Evolutionary conservation across 2,888 invertebrate species (phyloP).

Genomic region (Brachylomia viminalis): DNA sequence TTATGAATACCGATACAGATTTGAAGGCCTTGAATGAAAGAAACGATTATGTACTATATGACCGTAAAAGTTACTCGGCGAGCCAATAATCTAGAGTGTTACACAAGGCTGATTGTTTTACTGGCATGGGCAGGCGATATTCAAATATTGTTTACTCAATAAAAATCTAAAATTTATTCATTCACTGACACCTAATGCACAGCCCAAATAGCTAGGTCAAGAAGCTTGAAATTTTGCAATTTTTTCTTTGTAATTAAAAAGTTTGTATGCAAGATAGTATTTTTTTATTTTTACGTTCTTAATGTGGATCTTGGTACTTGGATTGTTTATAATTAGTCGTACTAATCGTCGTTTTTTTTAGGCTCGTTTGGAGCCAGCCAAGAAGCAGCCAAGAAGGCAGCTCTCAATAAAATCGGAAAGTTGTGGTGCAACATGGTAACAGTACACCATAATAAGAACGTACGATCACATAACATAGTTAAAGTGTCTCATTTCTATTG

Average conservation of each 20-base stretch:
- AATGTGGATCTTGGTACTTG: neutral
- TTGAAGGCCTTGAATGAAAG: constrained; percentile 21
- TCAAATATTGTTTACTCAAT: neutral
- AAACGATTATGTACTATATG: constrained; percentile 1
- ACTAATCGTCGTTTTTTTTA: too few species aligned
- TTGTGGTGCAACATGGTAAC: neutral
- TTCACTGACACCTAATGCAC: neutral
- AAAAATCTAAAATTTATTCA: neutral
- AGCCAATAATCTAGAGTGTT: constrained; percentile 22
- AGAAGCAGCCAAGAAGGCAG: neutral
- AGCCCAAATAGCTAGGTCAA: neutral
- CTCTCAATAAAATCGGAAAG: neutral
- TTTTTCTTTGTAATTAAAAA: too few species aligned
- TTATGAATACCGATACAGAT: constrained; percentile 12
- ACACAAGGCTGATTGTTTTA: constrained; percentile 26
- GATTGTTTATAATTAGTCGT: neutral
- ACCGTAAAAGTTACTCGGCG: constrained; percentile 28
- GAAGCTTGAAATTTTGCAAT: neutral
- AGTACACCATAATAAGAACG: neutral
- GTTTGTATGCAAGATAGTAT: too few species aligned
- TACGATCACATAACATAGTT: neutral
- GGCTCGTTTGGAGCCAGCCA: neutral
- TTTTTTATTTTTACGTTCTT: too few species aligned
- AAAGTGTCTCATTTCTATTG: neutral
- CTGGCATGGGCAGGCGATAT: neutral